phyloP scores from a whole-genome alignment of 1,140 invertebrate species.

The Drosophila azteca region DNA sequence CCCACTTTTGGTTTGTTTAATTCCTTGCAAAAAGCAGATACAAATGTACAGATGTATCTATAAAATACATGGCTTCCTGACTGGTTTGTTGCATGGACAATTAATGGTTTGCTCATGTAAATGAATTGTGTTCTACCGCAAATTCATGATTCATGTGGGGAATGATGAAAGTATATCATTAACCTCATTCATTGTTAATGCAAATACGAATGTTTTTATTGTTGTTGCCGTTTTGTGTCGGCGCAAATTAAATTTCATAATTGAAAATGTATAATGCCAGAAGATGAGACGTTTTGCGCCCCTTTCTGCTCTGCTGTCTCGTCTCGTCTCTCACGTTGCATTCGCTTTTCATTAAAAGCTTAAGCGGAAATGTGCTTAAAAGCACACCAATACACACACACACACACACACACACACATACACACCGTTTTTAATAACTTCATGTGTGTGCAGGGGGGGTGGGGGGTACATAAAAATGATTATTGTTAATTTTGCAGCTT shows the following conservation, averaged over 20 bases:
- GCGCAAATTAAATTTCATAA: slow-evolving; percentile 56
- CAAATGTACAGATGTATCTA: neutral
- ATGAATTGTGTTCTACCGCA: slow-evolving; percentile 26
- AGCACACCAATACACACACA: slow-evolving; percentile 15
- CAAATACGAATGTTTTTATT: slow-evolving; percentile 17
- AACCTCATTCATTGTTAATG: slow-evolving; percentile 27
- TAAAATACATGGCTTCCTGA: neutral
- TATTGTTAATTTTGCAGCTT: slow-evolving; percentile 66
- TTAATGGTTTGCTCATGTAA: slow-evolving; percentile 25
- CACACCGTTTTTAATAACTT: slow-evolving; percentile 62
- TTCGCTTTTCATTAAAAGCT: slow-evolving; percentile 62
- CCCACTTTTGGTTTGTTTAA: too few relatives aligned
- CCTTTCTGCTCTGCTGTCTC: slow-evolving; percentile 6
- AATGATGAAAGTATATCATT: slow-evolving; percentile 16
- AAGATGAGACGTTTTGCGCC: neutral
- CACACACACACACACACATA: slow-evolving; percentile 9
- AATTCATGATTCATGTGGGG: slow-evolving; percentile 15
- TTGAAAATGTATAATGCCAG: slow-evolving; percentile 28
- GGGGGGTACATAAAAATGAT: slow-evolving; percentile 59
- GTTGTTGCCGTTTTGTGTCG: slow-evolving; percentile 25
- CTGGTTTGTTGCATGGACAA: slow-evolving; percentile 16
- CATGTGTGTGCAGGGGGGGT: slow-evolving; percentile 34
- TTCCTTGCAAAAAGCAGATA: too few relatives aligned
- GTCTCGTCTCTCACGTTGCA: slow-evolving; percentile 13
- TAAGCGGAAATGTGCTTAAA: slow-evolving; percentile 56